These are phyloP conservation scores for Blastobasis adustella DNA, from an alignment of 2,888 invertebrate species.

Conservation along the genomic window DNA sequence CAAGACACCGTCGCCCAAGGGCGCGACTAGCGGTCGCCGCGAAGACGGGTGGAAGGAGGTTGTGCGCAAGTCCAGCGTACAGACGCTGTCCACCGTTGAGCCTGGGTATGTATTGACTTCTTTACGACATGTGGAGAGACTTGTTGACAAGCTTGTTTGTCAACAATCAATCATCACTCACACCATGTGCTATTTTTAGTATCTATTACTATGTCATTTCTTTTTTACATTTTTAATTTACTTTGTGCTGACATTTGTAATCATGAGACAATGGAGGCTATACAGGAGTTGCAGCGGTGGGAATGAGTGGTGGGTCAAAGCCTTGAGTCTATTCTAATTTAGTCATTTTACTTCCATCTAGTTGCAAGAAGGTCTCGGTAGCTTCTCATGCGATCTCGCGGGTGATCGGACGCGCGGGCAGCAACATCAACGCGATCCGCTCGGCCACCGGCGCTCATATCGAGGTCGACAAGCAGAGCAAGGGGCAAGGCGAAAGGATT, in stretches of 20 bases:
- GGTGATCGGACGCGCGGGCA: constrained; percentile 97
- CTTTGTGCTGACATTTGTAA: too few species aligned
- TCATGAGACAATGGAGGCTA: too few species aligned
- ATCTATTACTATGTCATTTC: too few species aligned
- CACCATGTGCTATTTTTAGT: too few species aligned
- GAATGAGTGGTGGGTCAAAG: too few species aligned
- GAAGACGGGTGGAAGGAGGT: constrained; percentile 99
- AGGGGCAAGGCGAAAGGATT: constrained; percentile 93
- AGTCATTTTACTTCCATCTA: constrained; percentile 25
- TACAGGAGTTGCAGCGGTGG: too few species aligned
- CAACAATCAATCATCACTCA: too few species aligned
- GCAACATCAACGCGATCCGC: constrained; percentile 98
- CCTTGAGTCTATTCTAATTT: too few species aligned
- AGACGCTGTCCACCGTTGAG: constrained; percentile 64
- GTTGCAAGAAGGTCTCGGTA: constrained; percentile 94
- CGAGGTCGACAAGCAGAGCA: constrained; percentile 97
- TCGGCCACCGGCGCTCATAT: constrained; percentile 98
- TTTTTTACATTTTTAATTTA: too few species aligned
- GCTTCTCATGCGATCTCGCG: constrained; percentile 96
- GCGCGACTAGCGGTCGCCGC: constrained; percentile 76
- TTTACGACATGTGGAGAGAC: too few species aligned
- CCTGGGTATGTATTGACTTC: constrained; percentile 44
- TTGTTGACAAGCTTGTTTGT: too few species aligned
- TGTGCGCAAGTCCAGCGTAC: constrained; percentile 86
- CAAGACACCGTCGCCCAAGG: constrained; percentile 80